A percentile compares a stretch with the other conserved stretches of the same genome.
Conservation (phyloP, 1,140 invertebrate genomes). For the Drosophila gunungcola region DNA sequence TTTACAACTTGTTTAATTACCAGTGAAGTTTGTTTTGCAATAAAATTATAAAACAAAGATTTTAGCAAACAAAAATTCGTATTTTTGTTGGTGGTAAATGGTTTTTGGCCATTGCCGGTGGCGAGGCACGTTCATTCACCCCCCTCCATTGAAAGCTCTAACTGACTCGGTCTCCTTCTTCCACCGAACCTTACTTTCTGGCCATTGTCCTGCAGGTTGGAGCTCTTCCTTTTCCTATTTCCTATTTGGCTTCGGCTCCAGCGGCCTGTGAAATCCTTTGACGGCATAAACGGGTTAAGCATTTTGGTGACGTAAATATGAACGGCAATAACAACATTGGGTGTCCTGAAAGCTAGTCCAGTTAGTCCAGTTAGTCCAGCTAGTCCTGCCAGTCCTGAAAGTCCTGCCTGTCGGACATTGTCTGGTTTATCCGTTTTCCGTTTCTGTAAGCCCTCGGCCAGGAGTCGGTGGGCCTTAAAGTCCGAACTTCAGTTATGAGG, state of each 20-base stretch:
- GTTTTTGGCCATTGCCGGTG: conserved; percentile 25
- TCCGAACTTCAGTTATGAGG: conserved; percentile 50
- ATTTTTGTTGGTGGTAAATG: conserved; percentile 6
- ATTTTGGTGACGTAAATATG: conserved; percentile 61
- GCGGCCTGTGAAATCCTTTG: conserved; percentile 58
- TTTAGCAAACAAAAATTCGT: conserved; percentile 2
- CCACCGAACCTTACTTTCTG: not conserved
- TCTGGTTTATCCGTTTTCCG: conserved; percentile 37
- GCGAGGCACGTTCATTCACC: conserved; percentile 54
- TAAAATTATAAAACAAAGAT: too few species aligned
- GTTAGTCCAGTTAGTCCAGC: not conserved
- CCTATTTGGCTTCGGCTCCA: conserved; percentile 30
- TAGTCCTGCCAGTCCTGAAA: not conserved
- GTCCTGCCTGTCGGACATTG: conserved; percentile 30
- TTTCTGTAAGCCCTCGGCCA: conserved; percentile 23
- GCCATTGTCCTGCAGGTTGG: conserved; percentile 1
- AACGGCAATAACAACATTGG: conserved; percentile 23
- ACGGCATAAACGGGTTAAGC: conserved; percentile 63
- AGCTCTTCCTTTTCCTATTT: conserved; percentile 32
- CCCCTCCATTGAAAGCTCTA: not conserved
- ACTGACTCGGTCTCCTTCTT: not conserved
- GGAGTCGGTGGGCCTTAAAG: conserved; percentile 35
- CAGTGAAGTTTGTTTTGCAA: too few species aligned
- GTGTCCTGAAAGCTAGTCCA: not conserved
- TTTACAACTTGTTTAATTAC: too few species aligned